Percentiles rank a stretch among this genome's conserved stretches.
Conservation (phyloP, 2,113 vertebrate species). For the Brachyistius frenatus region DNA sequence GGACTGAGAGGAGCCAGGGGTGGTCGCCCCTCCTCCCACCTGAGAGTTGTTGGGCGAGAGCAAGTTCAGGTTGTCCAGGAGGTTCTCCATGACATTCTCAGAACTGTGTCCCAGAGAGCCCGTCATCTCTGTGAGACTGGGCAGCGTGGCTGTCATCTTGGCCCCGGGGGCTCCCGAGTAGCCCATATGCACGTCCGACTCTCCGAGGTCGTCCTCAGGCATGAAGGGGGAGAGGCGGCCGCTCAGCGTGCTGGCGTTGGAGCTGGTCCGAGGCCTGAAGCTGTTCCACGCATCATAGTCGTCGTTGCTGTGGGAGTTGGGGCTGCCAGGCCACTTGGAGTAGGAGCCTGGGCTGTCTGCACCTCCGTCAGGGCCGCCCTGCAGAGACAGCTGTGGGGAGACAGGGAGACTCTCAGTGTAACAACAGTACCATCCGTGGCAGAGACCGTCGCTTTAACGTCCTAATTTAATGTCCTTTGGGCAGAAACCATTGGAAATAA, state of each 20-base stretch:
- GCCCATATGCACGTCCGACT: constrained; percentile 92
- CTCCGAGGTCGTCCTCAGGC: constrained; percentile 94
- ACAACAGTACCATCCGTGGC: neutral
- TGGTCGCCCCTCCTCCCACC: constrained; percentile 77
- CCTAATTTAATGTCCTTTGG: constrained; percentile 8
- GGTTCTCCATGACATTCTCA: constrained; percentile 97
- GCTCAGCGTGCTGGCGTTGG: constrained; percentile 96
- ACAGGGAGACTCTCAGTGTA: constrained; percentile 35
- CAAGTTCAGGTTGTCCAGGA: constrained; percentile 97
- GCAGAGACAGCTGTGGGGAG: constrained; percentile 86
- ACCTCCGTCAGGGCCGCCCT: constrained; percentile 91
- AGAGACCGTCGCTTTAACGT: constrained; percentile 11
- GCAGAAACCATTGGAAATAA: neutral
- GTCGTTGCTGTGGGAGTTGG: constrained; percentile 96
- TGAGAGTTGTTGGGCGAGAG: constrained; percentile 92
- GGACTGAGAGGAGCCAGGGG: constrained; percentile 91
- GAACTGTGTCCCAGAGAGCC: constrained; percentile 86
- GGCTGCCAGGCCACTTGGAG: constrained; percentile 97
- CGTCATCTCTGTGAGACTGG: constrained; percentile 97
- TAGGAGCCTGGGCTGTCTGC: constrained; percentile 94
- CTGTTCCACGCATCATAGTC: constrained; percentile 97
- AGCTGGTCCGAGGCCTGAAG: constrained; percentile 95
- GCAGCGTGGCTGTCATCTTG: constrained; percentile 95
- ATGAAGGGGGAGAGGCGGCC: constrained; percentile 96
- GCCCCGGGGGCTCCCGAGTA: constrained; percentile 89